phyloP scores from a whole-genome alignment of 2,797 vertebrate species.

The Acanthurus tractus region DNA sequence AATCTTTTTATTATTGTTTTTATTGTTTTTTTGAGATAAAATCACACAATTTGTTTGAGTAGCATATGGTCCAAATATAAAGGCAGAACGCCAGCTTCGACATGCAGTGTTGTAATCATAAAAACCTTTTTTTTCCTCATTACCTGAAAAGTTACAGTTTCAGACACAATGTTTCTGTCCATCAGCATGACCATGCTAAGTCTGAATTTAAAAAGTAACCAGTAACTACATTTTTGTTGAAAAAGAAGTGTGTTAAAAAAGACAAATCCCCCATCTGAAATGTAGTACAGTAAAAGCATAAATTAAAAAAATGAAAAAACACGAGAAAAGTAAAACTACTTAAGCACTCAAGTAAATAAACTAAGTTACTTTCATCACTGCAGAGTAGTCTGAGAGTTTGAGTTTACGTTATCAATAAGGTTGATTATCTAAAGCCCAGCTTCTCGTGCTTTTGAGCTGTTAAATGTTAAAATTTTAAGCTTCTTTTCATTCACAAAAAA shows the following conservation, averaged over 20 bases:
- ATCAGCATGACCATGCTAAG: neutral
- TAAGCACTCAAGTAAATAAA: neutral
- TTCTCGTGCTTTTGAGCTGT: neutral
- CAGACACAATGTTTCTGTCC: too few relatives aligned
- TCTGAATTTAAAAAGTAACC: slow-evolving; percentile 4
- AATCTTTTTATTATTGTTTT: too few relatives aligned
- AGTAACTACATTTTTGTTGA: neutral
- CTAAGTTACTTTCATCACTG: neutral
- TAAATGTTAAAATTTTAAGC: neutral
- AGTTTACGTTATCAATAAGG: neutral
- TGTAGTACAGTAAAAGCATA: neutral
- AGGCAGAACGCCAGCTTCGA: too few relatives aligned
- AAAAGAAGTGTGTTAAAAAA: neutral
- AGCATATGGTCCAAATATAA: too few relatives aligned
- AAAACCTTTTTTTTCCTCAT: too few relatives aligned
- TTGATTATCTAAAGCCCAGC: neutral
- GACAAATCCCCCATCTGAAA: neutral
- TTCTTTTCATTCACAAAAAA: neutral
- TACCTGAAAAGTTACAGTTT: too few relatives aligned
- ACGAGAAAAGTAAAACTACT: neutral
- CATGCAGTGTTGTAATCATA: too few relatives aligned
- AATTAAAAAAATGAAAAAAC: neutral
- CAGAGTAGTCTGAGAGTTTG: neutral
- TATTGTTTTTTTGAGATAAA: too few relatives aligned
- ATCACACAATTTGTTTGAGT: too few relatives aligned